Percentiles rank a stretch among this genome's conserved stretches.
Evolutionary conservation across 1,140 invertebrate genomes (phyloP).

Genomic region (Drosophila sucinea): DNA sequence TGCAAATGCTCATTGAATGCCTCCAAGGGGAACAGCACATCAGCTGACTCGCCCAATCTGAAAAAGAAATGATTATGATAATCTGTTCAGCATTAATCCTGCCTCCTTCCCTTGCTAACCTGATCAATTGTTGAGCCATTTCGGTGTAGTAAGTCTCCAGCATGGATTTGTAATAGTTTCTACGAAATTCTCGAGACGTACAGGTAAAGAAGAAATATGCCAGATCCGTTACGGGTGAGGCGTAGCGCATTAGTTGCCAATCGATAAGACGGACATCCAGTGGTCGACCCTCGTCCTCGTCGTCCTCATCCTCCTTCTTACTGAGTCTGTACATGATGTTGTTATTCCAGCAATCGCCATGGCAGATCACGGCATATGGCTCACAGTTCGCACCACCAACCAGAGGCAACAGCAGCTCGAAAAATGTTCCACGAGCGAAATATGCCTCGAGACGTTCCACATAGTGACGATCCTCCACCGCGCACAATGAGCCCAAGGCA

Average conservation of each 20-base stretch:
- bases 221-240: constrained; percentile 85
- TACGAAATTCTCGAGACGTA: constrained; percentile 83
- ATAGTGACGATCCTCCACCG: constrained; percentile 24
- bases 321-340: constrained; percentile 84
- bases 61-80: neutral
- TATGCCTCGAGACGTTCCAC: constrained; percentile 40
- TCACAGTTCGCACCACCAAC: constrained; percentile 59
- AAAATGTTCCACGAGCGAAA: constrained; percentile 48
- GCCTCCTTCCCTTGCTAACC: constrained; percentile 27
- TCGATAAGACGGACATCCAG: constrained; percentile 84
- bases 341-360: constrained; percentile 86
- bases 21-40: constrained; percentile 83
- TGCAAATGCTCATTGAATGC: constrained; percentile 82
- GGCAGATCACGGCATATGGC: constrained; percentile 83
- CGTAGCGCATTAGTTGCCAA: constrained; percentile 85
- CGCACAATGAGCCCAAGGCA: constrained; percentile 44
- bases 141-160: constrained; percentile 85
- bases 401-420: constrained; percentile 43
- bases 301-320: constrained; percentile 44
- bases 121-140: constrained; percentile 74
- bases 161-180: constrained; percentile 83
- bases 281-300: constrained; percentile 1
- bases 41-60: constrained; percentile 81
- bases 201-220: constrained; percentile 85
- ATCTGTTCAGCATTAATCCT: no score